A percentile compares a stretch with the other conserved stretches of the same genome.
Evolutionary conservation across 2,797 vertebrate genomes (phyloP).

Genomic region (Cichlasoma orientale): DNA sequence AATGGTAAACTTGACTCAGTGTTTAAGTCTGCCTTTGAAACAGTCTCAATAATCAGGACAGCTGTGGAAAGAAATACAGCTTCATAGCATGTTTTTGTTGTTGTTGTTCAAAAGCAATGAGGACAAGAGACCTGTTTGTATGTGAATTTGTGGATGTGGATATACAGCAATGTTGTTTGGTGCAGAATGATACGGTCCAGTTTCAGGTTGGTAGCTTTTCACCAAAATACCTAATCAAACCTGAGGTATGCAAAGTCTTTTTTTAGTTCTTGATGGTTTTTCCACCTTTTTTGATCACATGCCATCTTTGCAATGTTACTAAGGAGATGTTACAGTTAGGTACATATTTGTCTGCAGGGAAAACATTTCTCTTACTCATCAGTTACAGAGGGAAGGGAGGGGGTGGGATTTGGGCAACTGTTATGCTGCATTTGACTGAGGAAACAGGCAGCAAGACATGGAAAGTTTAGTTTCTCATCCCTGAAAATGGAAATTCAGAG

Average conservation of each 20-base stretch:
- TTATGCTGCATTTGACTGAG: constrained; percentile 40
- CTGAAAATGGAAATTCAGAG: constrained; percentile 62
- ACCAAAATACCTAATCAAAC: neutral
- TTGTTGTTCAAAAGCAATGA: neutral
- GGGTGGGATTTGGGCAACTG: neutral
- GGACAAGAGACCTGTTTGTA: neutral
- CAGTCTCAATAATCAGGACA: constrained; percentile 9
- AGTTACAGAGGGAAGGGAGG: neutral
- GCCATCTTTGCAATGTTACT: constrained; percentile 9
- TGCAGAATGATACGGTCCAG: neutral
- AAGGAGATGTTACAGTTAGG: constrained; percentile 4
- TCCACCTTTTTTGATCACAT: neutral
- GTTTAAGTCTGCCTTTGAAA: constrained; percentile 7
- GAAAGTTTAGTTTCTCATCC: constrained; percentile 63
- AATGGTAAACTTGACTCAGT: constrained; percentile 15
- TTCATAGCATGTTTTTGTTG: neutral
- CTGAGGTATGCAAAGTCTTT: constrained; percentile 16
- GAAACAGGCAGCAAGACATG: constrained; percentile 52
- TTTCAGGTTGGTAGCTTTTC: neutral
- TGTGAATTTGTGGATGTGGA: neutral
- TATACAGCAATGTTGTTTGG: neutral
- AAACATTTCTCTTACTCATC: constrained; percentile 26
- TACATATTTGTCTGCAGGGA: constrained; percentile 21
- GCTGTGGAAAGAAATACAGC: constrained; percentile 8
- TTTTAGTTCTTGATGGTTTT: neutral